Conservation (phyloP, 2,888 invertebrate species). For the Galeopsomyia nigrocyanea region DNA sequence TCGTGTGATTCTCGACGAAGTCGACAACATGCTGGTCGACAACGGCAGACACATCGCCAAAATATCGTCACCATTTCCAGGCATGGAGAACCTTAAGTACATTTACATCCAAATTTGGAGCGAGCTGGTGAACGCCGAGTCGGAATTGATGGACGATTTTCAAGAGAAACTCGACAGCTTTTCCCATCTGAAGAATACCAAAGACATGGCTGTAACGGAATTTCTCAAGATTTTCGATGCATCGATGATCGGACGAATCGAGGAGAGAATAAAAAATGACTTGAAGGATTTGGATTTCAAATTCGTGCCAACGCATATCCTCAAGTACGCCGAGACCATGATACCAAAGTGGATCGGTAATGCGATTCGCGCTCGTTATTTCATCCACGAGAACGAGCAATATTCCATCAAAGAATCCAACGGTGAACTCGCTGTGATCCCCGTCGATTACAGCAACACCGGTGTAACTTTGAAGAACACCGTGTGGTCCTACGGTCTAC, state of each 20-base stretch:
- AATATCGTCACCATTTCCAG: conserved; percentile 62
- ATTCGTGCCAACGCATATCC: conserved; percentile 44
- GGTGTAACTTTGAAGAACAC: conserved; percentile 62
- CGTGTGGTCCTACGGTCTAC: conserved; percentile 65
- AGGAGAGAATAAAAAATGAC: conserved; percentile 41
- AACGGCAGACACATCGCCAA: conserved; percentile 65
- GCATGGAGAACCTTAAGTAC: conserved; percentile 60
- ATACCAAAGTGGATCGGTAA: conserved; percentile 50
- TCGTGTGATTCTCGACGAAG: conserved; percentile 66
- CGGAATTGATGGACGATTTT: conserved; percentile 42
- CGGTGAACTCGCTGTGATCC: conserved; percentile 55
- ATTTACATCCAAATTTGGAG: conserved; percentile 48
- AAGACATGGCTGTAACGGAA: conserved; percentile 47
- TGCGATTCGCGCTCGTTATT: conserved; percentile 57
- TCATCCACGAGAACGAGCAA: conserved; percentile 55
- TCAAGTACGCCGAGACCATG: conserved; percentile 39
- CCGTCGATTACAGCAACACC: conserved; percentile 61
- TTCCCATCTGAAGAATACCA: conserved; percentile 22
- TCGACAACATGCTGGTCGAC: conserved; percentile 68
- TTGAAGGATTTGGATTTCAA: conserved; percentile 39
- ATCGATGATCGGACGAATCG: conserved; percentile 45
- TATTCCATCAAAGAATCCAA: conserved; percentile 54
- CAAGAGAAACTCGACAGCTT: conserved; percentile 43
- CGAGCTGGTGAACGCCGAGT: conserved; percentile 39
- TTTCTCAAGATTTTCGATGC: conserved; percentile 45